phyloP scores from a whole-genome alignment of 2,113 vertebrate genomes.

The Indicator maculatus region DNA sequence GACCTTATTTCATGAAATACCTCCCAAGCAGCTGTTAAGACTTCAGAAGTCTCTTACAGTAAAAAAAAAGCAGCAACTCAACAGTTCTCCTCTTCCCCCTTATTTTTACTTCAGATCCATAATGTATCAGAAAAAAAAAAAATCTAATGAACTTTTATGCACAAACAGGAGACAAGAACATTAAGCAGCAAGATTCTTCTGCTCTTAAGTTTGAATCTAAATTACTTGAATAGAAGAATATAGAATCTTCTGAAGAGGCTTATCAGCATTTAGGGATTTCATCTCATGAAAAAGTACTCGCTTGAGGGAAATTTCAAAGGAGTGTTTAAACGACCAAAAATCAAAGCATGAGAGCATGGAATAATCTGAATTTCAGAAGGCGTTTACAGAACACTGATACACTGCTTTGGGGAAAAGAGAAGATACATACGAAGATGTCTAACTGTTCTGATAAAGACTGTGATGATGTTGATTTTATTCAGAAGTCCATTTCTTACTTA shows the following conservation, averaged over 20 bases:
- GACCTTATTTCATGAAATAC: background rate
- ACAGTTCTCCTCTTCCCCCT: constrained; percentile 5
- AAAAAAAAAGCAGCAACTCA: background rate
- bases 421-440: background rate
- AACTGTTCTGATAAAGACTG: constrained; percentile 2
- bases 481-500: background rate
- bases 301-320: constrained; percentile 49
- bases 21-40: background rate
- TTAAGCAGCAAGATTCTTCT: constrained; percentile 20
- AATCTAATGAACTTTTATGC: constrained; percentile 29
- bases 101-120: background rate
- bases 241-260: constrained; percentile 37
- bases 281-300: constrained; percentile 4
- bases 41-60: background rate
- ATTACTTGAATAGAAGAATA: constrained; percentile 30
- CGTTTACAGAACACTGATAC: background rate
- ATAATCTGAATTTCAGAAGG: constrained; percentile 34
- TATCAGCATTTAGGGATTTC: constrained; percentile 56
- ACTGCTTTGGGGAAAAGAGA: background rate
- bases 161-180: constrained; percentile 16
- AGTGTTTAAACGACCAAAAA: constrained; percentile 37
- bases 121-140: constrained; percentile 8
- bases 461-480: background rate
- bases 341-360: background rate
- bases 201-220: constrained; percentile 10